Conservation (phyloP, 2,797 vertebrate genomes). For the Cyclura pinguis region DNA sequence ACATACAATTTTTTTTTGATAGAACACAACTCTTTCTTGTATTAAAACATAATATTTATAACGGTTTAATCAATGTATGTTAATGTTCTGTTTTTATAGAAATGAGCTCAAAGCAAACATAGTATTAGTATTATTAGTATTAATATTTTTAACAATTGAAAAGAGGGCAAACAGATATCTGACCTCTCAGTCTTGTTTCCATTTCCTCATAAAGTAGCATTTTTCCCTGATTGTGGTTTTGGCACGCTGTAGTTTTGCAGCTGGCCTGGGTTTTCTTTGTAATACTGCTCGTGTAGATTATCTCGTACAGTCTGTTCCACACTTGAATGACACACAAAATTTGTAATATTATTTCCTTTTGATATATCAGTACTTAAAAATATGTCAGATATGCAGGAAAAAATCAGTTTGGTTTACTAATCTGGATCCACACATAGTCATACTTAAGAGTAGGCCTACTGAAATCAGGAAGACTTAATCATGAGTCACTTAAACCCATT, state of each 20-base stretch:
- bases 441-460: too few species aligned
- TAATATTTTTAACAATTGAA: background rate
- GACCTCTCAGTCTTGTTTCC: conserved; percentile 10
- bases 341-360: conserved; percentile 28
- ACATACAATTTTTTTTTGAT: background rate
- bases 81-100: background rate
- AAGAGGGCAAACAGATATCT: background rate
- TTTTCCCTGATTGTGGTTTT: conserved; percentile 9
- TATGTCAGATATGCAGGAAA: background rate
- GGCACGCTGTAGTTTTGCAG: conserved; percentile 1
- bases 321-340: background rate
- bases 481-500: background rate
- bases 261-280: conserved; percentile 30
- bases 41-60: background rate
- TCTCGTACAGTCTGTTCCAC: conserved; percentile 10
- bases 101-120: background rate
- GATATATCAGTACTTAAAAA: conserved; percentile 3
- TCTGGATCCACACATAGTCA: background rate
- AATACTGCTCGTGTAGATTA: conserved; percentile 24
- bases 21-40: background rate
- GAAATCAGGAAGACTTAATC: background rate
- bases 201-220: conserved; percentile 33
- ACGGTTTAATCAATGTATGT: too few species aligned
- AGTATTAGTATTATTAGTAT: too few species aligned
- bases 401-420: background rate